A percentile compares a stretch with the other conserved stretches of the same genome.
Evolutionary conservation across 1,140 invertebrate species (phyloP).

Genomic region (Caenorhabditis briggsae): DNA sequence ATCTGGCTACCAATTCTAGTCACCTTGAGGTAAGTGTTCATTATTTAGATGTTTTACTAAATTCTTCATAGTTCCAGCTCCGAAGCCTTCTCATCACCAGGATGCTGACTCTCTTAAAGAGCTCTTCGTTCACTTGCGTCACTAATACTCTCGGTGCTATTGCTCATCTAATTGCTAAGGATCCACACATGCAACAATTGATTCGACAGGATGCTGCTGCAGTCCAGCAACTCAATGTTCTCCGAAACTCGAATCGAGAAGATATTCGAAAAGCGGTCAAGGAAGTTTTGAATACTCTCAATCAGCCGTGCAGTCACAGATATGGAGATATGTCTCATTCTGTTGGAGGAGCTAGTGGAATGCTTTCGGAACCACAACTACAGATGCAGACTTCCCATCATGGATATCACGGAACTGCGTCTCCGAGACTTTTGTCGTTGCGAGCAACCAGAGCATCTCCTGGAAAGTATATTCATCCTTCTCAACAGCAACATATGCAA

Average conservation of each 20-base stretch:
- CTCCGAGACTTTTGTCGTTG: neutral
- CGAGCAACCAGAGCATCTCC: constrained; percentile 48
- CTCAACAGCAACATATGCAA: neutral
- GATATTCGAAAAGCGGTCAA: constrained; percentile 53
- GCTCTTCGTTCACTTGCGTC: constrained; percentile 51
- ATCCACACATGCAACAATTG: constrained; percentile 55
- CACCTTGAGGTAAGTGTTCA: constrained; percentile 30
- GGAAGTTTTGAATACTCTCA: constrained; percentile 8
- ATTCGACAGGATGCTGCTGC: constrained; percentile 35
- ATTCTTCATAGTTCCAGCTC: neutral
- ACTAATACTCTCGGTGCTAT: constrained; percentile 45
- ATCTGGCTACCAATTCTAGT: constrained; percentile 23
- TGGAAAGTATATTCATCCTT: constrained; percentile 21
- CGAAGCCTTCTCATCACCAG: constrained; percentile 2
- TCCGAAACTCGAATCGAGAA: constrained; percentile 53
- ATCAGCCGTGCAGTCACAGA: constrained; percentile 28
- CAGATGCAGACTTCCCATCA: constrained; percentile 49
- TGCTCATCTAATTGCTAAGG: constrained; percentile 46
- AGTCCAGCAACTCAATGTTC: constrained; percentile 38
- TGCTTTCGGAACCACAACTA: constrained; percentile 5
- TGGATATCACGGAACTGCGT: constrained; percentile 21
- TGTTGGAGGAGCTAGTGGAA: constrained; percentile 3
- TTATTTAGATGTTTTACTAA: neutral
- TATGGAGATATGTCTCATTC: constrained; percentile 41
- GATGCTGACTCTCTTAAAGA: constrained; percentile 38